phyloP scores from a whole-genome alignment of 2,113 vertebrate species.

The Lepus americanus region DNA sequence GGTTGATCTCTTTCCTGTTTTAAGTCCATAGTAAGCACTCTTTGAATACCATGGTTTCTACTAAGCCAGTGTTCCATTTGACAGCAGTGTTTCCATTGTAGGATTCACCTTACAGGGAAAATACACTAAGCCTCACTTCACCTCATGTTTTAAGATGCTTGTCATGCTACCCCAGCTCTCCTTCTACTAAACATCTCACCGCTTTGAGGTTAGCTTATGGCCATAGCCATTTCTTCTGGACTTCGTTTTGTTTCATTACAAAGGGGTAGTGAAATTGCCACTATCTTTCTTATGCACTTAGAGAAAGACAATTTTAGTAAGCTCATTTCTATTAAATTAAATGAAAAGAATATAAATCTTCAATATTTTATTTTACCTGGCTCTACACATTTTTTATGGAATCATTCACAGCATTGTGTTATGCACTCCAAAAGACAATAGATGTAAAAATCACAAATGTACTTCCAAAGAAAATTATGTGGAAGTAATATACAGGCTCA shows the following conservation, averaged over 20 bases:
- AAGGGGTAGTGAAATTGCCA: neutral
- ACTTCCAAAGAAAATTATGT: neutral
- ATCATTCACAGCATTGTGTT: neutral
- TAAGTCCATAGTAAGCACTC: neutral
- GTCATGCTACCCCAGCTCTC: constrained; percentile 41
- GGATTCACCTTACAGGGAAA: constrained; percentile 50
- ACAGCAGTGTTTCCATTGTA: neutral
- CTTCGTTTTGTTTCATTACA: constrained; percentile 14
- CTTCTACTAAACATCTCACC: constrained; percentile 36
- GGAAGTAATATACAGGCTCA: neutral
- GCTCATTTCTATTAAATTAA: neutral
- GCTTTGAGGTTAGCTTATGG: neutral
- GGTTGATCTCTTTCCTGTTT: neutral
- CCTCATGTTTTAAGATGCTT: constrained; percentile 64
- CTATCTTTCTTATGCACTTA: neutral
- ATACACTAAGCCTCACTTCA: constrained; percentile 39
- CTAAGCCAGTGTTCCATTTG: neutral
- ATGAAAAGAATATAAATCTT: constrained; percentile 19
- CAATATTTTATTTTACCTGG: neutral
- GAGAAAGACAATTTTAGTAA: constrained; percentile 2
- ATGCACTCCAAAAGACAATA: neutral
- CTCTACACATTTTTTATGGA: neutral
- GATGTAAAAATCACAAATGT: neutral
- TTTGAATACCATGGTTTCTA: neutral
- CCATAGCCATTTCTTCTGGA: neutral